A percentile compares a stretch with the other conserved stretches of the same genome.
Evolutionary conservation across 2,888 invertebrate genomes (phyloP).

Genomic region (Pristionchus fissidentatus): DNA sequence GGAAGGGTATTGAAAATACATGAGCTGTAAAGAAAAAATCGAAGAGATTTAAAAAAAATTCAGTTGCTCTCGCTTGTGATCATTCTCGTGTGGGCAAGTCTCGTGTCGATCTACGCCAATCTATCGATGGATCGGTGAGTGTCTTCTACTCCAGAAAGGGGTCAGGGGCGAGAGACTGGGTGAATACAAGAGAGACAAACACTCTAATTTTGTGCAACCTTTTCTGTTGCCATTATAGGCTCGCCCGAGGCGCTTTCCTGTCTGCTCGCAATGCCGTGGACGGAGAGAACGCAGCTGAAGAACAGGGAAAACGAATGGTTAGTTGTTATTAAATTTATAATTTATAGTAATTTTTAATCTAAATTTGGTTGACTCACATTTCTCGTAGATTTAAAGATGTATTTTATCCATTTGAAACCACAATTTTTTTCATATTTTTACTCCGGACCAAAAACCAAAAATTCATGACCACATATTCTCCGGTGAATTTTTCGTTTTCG

Average conservation of each 20-base stretch:
- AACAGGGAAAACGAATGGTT: slow-evolving; percentile 62
- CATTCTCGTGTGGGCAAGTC: slow-evolving; percentile 71
- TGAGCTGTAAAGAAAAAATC: no score
- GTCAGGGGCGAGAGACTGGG: slow-evolving; percentile 48
- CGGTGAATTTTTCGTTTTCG: no score
- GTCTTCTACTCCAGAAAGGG: slow-evolving; percentile 54
- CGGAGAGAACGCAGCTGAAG: slow-evolving; percentile 59
- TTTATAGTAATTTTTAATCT: background rate
- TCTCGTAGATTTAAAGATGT: background rate
- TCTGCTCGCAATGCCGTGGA: slow-evolving; percentile 62
- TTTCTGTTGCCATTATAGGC: background rate
- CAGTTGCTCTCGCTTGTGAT: slow-evolving; percentile 71
- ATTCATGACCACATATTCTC: no score
- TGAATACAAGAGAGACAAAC: no score
- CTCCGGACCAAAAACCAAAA: background rate
- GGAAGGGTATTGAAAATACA: no score
- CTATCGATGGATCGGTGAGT: slow-evolving; percentile 63
- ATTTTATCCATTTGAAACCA: no score
- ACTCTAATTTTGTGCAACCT: background rate
- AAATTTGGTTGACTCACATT: background rate
- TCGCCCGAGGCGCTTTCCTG: slow-evolving; percentile 54
- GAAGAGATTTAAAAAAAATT: slow-evolving; percentile 50
- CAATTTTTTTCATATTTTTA: background rate
- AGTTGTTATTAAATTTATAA: slow-evolving; percentile 50
- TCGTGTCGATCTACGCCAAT: slow-evolving; percentile 70